Percentiles rank a stretch among this genome's conserved stretches.
Evolutionary conservation across 1,140 invertebrate genomes (phyloP).

Genomic region (Drosophila orena): DNA sequence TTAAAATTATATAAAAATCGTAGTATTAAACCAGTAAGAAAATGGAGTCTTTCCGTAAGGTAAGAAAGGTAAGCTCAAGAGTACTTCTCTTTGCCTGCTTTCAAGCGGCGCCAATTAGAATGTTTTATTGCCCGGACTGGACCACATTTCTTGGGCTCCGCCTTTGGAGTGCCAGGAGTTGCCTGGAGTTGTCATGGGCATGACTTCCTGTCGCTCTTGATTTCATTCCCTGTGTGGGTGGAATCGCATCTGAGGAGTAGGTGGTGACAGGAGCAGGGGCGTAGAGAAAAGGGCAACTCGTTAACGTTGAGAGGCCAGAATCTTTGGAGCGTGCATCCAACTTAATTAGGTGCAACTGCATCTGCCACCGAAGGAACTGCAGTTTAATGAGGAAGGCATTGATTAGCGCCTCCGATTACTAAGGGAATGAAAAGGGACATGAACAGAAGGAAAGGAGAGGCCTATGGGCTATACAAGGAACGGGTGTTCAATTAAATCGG

Average conservation of each 20-base stretch:
- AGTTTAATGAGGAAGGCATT: conserved; percentile 62
- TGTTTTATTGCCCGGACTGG: conserved; percentile 49
- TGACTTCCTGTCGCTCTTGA: conserved; percentile 70
- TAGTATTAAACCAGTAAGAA: conserved; percentile 7
- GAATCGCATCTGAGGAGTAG: conserved; percentile 2
- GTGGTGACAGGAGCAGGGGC: not conserved
- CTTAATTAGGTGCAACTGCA: conserved; percentile 61
- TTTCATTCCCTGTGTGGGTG: conserved; percentile 53
- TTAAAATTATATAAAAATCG: not conserved
- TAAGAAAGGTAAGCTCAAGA: conserved; percentile 9
- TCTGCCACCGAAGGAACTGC: conserved; percentile 46
- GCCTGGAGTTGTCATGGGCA: conserved; percentile 36
- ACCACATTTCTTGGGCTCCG: conserved; percentile 29
- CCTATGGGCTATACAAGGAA: too few relatives aligned
- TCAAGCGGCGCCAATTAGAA: conserved; percentile 62
- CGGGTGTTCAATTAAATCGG: too few relatives aligned
- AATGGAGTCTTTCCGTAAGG: conserved; percentile 9
- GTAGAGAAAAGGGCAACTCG: conserved; percentile 12
- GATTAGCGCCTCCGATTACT: conserved; percentile 58
- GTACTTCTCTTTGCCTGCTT: not conserved
- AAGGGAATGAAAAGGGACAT: conserved; percentile 5
- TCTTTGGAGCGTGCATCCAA: conserved; percentile 60
- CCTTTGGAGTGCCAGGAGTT: conserved; percentile 2
- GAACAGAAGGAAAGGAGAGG: not conserved
- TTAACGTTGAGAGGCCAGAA: conserved; percentile 7